phyloP scores from a whole-genome alignment of 2,113 vertebrate genomes.

The Callopanchax toddi region DNA sequence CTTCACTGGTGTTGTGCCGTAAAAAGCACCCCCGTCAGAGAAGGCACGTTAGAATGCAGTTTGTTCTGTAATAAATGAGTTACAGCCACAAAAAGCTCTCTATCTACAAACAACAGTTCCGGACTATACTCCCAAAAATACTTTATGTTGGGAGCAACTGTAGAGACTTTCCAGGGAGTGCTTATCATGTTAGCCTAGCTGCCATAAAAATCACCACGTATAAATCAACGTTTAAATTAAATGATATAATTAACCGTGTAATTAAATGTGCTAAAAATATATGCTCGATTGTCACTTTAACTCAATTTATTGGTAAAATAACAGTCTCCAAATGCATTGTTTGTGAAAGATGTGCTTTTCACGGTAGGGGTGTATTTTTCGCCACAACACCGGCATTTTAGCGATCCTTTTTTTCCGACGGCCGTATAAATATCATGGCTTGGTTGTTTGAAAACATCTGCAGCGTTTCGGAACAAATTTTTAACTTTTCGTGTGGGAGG shows the following conservation, averaged over 20 bases:
- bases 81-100: too few relatives aligned
- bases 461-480: neutral
- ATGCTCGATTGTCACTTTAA: neutral
- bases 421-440: slow-evolving; percentile 26
- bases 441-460: slow-evolving; percentile 17
- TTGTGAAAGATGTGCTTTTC: neutral
- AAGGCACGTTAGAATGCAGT: too few relatives aligned
- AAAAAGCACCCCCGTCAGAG: neutral
- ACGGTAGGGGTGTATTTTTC: neutral
- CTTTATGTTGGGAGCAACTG: too few relatives aligned
- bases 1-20: slow-evolving; percentile 8
- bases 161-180: too few relatives aligned
- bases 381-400: slow-evolving; percentile 51
- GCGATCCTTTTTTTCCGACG: slow-evolving; percentile 8
- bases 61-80: too few relatives aligned
- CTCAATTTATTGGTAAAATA: neutral
- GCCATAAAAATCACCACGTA: neutral
- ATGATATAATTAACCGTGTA: neutral
- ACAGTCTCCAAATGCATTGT: neutral
- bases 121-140: too few relatives aligned
- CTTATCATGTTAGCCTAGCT: too few relatives aligned
- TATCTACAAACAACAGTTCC: too few relatives aligned
- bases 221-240: neutral
- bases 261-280: neutral
- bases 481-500: neutral